phyloP scores from a whole-genome alignment of 2,888 invertebrate species.

The Lasioglossum malachurum region DNA sequence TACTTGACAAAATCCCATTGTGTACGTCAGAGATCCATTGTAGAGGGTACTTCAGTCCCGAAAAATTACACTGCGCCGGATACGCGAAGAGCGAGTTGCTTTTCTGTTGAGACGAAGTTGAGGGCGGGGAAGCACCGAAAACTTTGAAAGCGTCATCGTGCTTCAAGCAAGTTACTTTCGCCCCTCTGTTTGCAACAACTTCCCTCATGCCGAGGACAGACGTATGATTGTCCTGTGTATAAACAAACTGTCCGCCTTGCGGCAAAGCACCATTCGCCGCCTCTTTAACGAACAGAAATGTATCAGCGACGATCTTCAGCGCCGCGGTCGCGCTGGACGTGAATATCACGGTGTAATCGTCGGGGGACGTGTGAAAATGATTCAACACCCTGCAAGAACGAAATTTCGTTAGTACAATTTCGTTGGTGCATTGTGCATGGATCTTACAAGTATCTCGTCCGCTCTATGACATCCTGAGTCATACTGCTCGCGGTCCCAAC shows the following conservation, averaged over 20 bases:
- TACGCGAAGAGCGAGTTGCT: conserved; percentile 91
- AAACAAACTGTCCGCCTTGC: conserved; percentile 89
- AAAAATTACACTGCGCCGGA: conserved; percentile 98
- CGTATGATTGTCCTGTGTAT: conserved; percentile 96
- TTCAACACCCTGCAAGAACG: conserved; percentile 88
- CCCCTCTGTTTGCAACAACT: conserved; percentile 87
- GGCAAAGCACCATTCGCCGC: conserved; percentile 35
- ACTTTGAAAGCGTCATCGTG: conserved; percentile 87
- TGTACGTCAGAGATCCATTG: conserved; percentile 89
- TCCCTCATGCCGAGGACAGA: conserved; percentile 97
- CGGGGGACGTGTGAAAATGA: conserved; percentile 92
- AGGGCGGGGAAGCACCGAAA: conserved; percentile 78
- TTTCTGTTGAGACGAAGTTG: conserved; percentile 24
- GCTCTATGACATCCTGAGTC: conserved; percentile 94
- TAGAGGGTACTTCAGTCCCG: conserved; percentile 95
- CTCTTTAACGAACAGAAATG: conserved; percentile 88
- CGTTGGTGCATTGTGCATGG: neutral
- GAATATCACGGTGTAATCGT: conserved; percentile 95
- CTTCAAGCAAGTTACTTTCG: conserved; percentile 87
- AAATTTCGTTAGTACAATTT: neutral
- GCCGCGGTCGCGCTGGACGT: conserved; percentile 97
- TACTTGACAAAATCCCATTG: conserved; percentile 86
- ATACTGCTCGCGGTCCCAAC: conserved; percentile 90
- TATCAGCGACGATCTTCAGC: conserved; percentile 93
- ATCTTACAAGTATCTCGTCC: conserved; percentile 90